phyloP scores from a whole-genome alignment of 2,113 vertebrate species.

The Vidua macroura region DNA sequence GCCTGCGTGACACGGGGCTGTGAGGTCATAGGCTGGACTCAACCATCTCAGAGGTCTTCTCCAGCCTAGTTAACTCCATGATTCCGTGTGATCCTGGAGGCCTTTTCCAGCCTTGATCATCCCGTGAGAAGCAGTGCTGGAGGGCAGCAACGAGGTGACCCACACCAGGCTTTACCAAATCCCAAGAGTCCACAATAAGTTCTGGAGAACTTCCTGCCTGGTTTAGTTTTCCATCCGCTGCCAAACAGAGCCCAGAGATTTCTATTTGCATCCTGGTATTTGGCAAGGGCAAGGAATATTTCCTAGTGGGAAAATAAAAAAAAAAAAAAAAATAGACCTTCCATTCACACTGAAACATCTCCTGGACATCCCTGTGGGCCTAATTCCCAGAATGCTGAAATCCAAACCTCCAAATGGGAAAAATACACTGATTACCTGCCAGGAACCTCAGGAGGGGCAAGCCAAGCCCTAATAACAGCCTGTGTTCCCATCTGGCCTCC shows the following conservation, averaged over 20 bases:
- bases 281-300: not conserved
- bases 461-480: slow-evolving; percentile 30
- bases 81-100: too few species aligned
- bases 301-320: not conserved
- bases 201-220: not conserved
- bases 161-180: not conserved
- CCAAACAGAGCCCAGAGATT: not conserved
- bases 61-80: too few species aligned
- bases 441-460: slow-evolving; percentile 58
- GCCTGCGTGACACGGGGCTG: too few species aligned
- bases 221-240: not conserved
- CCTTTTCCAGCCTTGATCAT: not conserved
- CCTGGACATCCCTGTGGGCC: slow-evolving; percentile 12
- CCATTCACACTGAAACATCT: slow-evolving; percentile 28
- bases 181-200: not conserved
- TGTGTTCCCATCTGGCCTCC: slow-evolving; percentile 72
- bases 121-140: not conserved
- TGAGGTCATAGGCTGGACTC: not conserved
- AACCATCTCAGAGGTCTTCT: fast-evolving
- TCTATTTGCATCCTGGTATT: slow-evolving; percentile 1
- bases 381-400: slow-evolving; percentile 18
- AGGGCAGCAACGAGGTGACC: not conserved
- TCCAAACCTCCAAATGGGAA: slow-evolving; percentile 23
- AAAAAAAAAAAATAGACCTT: not conserved
- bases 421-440: slow-evolving; percentile 46